Evolutionary conservation across 37 sponge, comb jelly and placozoan species (phyloP).

Genomic region (Cliona cf. orientalis): DNA sequence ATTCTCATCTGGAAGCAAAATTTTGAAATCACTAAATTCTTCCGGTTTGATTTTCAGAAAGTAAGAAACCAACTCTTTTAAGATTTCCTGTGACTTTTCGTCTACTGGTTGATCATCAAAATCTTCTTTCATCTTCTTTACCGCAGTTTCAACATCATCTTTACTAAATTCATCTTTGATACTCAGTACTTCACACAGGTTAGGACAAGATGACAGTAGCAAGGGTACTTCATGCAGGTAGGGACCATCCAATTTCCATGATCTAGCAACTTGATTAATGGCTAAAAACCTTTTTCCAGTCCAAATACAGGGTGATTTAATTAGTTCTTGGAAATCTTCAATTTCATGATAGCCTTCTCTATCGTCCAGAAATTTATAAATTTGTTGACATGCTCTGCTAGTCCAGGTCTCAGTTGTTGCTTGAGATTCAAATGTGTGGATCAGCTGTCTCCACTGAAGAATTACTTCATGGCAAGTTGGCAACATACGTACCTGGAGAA

Average conservation of each 20-base stretch:
- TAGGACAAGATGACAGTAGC: neutral
- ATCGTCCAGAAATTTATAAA: constrained; percentile 28
- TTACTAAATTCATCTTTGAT: constrained; percentile 30
- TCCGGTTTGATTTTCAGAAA: neutral
- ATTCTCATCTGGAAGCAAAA: constrained; percentile 41
- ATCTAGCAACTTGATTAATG: constrained; percentile 9
- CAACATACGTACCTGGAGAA: constrained; percentile 7
- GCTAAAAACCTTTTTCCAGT: constrained; percentile 45
- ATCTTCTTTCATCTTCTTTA: constrained; percentile 47
- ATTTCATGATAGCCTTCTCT: neutral
- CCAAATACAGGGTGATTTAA: constrained; percentile 32
- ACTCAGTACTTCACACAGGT: constrained; percentile 18
- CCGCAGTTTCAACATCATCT: constrained; percentile 41
- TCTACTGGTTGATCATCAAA: constrained; percentile 16
- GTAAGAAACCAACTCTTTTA: constrained; percentile 6
- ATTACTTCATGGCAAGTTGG: constrained; percentile 34
- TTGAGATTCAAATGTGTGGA: neutral
- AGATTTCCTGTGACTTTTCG: constrained; percentile 3
- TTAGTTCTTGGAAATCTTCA: neutral
- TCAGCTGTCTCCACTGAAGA: constrained; percentile 28
- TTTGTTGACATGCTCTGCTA: neutral
- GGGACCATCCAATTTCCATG: constrained; percentile 43
- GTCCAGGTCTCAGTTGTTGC: neutral
- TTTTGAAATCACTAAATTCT: neutral
- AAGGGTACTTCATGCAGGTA: constrained; percentile 51